Evolutionary conservation across 2,797 vertebrate genomes (phyloP).

Genomic region (Phoebastria nigripes): DNA sequence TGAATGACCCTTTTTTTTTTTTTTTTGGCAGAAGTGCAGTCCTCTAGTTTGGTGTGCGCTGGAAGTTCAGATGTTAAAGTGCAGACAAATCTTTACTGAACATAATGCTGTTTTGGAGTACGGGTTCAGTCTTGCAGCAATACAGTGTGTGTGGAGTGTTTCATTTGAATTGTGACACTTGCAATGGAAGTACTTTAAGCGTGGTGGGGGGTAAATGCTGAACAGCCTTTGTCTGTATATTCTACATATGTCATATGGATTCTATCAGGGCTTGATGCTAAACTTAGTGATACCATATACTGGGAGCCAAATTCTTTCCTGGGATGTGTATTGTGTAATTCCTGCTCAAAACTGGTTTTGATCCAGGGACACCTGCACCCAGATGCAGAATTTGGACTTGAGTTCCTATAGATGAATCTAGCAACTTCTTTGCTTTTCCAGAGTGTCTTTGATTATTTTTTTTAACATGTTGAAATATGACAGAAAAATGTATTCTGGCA

Average conservation of each 20-base stretch:
- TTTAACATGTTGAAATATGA: slow-evolving; percentile 8
- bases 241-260: background rate
- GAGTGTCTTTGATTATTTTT: slow-evolving; percentile 61
- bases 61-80: background rate
- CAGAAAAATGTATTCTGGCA: background rate
- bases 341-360: slow-evolving; percentile 29
- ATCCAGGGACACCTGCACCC: background rate
- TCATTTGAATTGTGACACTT: background rate
- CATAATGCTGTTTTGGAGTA: background rate
- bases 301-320: slow-evolving; percentile 50
- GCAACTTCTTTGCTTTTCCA: slow-evolving; percentile 50
- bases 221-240: background rate
- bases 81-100: slow-evolving; percentile 14
- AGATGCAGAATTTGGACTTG: slow-evolving; percentile 22
- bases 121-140: background rate
- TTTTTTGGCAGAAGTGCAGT: background rate
- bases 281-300: background rate
- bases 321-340: background rate
- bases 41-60: background rate
- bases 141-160: background rate
- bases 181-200: background rate
- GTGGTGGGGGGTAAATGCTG: background rate
- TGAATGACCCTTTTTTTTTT: background rate
- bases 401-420: slow-evolving; percentile 6
- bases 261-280: slow-evolving; percentile 50